Percentiles rank a stretch among this genome's conserved stretches.
Conservation (phyloP, 2,797 vertebrate species). For the Bovichtus variegatus region DNA sequence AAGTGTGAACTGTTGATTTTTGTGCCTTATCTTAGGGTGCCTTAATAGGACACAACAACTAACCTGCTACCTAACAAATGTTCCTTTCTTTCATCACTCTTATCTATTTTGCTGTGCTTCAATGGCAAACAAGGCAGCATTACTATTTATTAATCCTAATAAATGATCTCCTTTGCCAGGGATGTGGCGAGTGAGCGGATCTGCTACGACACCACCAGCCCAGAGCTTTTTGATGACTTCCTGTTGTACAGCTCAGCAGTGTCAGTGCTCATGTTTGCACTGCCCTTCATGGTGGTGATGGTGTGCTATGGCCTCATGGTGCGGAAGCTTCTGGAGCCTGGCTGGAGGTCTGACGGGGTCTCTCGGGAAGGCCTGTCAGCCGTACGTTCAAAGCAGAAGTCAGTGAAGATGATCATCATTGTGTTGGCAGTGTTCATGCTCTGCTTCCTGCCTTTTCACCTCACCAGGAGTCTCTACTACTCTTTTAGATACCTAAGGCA, state of each 20-base stretch:
- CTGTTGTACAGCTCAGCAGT: slow-evolving; percentile 92
- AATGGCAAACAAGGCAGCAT: background rate
- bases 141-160: background rate
- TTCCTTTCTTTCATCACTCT: background rate
- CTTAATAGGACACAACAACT: slow-evolving; percentile 11
- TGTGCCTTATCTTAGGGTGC: background rate
- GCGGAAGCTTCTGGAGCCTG: slow-evolving; percentile 86
- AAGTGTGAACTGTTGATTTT: slow-evolving; percentile 39
- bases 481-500: slow-evolving; percentile 89
- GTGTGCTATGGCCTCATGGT: slow-evolving; percentile 93
- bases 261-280: slow-evolving; percentile 90
- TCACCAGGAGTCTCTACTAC: slow-evolving; percentile 95
- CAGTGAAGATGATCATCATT: slow-evolving; percentile 94
- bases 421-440: slow-evolving; percentile 91
- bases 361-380: slow-evolving; percentile 74
- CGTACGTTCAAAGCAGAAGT: slow-evolving; percentile 91
- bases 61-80: background rate
- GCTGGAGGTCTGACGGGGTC: slow-evolving; percentile 46
- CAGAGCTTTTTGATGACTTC: slow-evolving; percentile 90
- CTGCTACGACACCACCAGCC: slow-evolving; percentile 94
- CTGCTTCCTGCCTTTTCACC: slow-evolving; percentile 95
- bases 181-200: slow-evolving; percentile 65
- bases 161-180: slow-evolving; percentile 22
- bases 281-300: slow-evolving; percentile 92
- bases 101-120: background rate